Percentiles rank a stretch among this genome's conserved stretches.
Conservation (phyloP, 2,888 invertebrate species). For the Lathronympha strigana region DNA sequence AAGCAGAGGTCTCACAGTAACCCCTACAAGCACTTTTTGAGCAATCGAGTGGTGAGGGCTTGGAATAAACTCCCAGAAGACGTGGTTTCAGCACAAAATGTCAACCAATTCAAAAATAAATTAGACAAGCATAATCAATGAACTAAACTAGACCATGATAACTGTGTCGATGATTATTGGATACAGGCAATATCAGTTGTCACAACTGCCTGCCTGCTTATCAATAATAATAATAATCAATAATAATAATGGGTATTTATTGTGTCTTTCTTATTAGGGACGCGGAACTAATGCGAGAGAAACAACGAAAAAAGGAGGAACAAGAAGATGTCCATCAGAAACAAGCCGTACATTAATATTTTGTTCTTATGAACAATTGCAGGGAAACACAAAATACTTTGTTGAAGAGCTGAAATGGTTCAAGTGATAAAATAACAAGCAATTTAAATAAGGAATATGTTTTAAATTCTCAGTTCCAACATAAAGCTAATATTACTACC, state of each 20-base stretch:
- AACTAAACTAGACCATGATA: no score
- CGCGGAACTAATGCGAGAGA: slow-evolving; percentile 94
- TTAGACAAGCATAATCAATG: no score
- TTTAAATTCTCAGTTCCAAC: slow-evolving; percentile 56
- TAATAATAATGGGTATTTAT: not conserved
- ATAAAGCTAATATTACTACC: slow-evolving; percentile 63
- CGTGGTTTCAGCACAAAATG: no score
- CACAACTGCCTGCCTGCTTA: no score
- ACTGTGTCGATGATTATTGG: no score
- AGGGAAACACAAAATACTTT: slow-evolving; percentile 60
- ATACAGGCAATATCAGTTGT: no score
- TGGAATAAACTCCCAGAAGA: no score
- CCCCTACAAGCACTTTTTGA: no score
- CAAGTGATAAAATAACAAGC: slow-evolving; percentile 65
- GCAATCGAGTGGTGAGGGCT: no score
- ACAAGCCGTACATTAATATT: slow-evolving; percentile 67
- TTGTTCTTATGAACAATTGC: slow-evolving; percentile 56
- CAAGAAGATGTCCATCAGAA: slow-evolving; percentile 64
- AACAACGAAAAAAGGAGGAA: slow-evolving; percentile 91
- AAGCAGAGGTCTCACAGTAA: no score
- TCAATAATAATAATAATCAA: no score
- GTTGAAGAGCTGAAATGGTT: slow-evolving; percentile 60
- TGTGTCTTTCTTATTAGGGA: slow-evolving; percentile 85
- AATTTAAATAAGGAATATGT: slow-evolving; percentile 57
- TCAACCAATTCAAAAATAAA: no score